Evolutionary conservation across 30 jellyfish, hydroid and myxozoan genomes (phyloP).

Genomic region (Aurelia sp.): DNA sequence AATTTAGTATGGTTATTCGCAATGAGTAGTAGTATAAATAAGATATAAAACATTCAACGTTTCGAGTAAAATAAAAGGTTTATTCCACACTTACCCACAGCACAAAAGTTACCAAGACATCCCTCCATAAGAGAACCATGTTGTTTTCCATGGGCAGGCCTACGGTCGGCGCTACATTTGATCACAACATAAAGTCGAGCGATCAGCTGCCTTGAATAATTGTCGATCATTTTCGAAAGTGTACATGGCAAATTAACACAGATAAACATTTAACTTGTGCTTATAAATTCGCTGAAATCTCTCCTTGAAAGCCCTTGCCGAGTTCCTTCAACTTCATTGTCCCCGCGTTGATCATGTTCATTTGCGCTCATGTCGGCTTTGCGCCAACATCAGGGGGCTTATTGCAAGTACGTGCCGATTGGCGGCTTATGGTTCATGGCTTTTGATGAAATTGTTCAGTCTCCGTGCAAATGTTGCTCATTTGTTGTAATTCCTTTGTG

Average conservation of each 20-base stretch:
- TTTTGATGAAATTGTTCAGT: slow-evolving; percentile 3
- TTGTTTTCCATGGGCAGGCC: slow-evolving; percentile 81
- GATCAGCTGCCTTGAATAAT: slow-evolving; percentile 40
- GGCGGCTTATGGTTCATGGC: slow-evolving; percentile 20
- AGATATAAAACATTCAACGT: too few relatives aligned
- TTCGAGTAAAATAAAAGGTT: too few relatives aligned
- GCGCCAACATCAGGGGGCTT: slow-evolving; percentile 66
- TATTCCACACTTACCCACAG: slow-evolving; percentile 41
- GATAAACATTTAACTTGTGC: background rate
- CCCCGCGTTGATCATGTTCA: slow-evolving; percentile 20
- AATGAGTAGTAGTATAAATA: too few relatives aligned
- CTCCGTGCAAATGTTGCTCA: slow-evolving; percentile 42
- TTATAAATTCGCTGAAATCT: background rate
- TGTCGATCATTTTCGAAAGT: slow-evolving; percentile 51
- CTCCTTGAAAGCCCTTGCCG: background rate
- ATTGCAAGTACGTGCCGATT: slow-evolving; percentile 6
- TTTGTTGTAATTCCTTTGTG: slow-evolving; percentile 18
- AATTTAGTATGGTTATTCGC: too few relatives aligned
- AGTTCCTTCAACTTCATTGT: slow-evolving; percentile 4
- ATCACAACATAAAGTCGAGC: slow-evolving; percentile 25
- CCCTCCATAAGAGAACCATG: slow-evolving; percentile 76
- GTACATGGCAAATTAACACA: slow-evolving; percentile 45
- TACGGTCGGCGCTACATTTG: slow-evolving; percentile 26
- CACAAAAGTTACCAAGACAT: slow-evolving; percentile 56
- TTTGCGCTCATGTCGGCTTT: slow-evolving; percentile 57